Base-by-base conservation (phyloP, 2,113 vertebrate genomes). In the Gallinago jamesoni region DNA sequence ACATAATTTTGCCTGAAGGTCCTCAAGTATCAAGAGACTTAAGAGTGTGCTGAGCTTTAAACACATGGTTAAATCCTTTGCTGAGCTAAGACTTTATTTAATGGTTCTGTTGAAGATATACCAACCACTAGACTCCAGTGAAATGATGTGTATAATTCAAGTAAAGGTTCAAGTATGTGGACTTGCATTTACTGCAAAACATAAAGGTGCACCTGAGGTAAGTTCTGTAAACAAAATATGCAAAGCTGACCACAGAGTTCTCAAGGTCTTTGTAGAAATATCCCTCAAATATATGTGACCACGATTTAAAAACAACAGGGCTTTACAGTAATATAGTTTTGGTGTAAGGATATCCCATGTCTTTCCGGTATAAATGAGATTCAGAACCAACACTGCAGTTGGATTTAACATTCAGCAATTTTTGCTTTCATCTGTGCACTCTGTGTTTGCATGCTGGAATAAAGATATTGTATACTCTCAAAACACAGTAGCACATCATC, bases 201-300 rank as follows among this genome's bases (percentile, higher is more conserved):
- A 53, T 18, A 62, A 52, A 78, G 27, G 39, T 14, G 21, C 76
- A 83, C 23, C 62, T 53, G 30, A 79, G 79, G 27, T 39, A 56
- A 43, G 57, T 75, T 12, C 57, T 56, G 35, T 69, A 76, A 60
- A 53, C 68, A 14, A 86, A 60, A 35, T 5, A 17, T 16, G 39
- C 80, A 78, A 24, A 72, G 47, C 62, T 80, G 69, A 24, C 55
- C 39, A 5, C 0, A 56, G 91, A 21, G 62, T 37, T 31, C 43
- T 63, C 59, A 37, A 69, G 72, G 47, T 47, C 79, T 78, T 52
- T 84, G 68, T 43, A 90, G 52, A 74, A n/a, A 33, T 6, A 14
- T 3, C 67, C 5, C 53, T 3, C 0, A n/a, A 66, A 50, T 13
- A 68, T 3, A 5, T 4, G 18, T 2, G 5, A 35, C 47, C 20